phyloP scores from a whole-genome alignment of 2,888 invertebrate genomes.

The Cepaea hortensis region DNA sequence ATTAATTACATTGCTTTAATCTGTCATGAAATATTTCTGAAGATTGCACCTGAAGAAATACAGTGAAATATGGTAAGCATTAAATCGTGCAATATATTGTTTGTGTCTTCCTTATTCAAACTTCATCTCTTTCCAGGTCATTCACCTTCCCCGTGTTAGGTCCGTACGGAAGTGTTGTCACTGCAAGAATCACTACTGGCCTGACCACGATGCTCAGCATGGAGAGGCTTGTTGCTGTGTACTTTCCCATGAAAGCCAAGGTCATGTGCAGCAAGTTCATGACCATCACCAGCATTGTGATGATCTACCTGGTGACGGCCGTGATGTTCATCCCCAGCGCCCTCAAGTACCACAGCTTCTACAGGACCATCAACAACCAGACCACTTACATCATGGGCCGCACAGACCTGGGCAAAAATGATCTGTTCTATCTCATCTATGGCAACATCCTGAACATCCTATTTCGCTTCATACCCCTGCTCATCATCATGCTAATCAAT shows the following conservation, averaged over 20 bases:
- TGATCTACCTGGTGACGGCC: conserved; percentile 62
- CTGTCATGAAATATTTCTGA: too few species aligned
- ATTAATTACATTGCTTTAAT: too few species aligned
- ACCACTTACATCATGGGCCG: conserved; percentile 55
- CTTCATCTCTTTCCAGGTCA: conserved; percentile 43
- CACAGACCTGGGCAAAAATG: conserved; percentile 61
- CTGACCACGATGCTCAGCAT: conserved; percentile 64
- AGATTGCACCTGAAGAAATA: too few species aligned
- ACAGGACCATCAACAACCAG: conserved; percentile 51
- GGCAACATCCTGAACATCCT: conserved; percentile 64
- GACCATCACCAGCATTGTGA: conserved; percentile 59
- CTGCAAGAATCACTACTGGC: conserved; percentile 66
- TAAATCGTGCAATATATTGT: too few species aligned
- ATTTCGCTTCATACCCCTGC: conserved; percentile 64
- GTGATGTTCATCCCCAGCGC: conserved; percentile 65
- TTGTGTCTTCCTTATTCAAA: too few species aligned
- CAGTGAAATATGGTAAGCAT: too few species aligned
- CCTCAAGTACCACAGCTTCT: conserved; percentile 60
- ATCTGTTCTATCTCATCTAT: conserved; percentile 61
- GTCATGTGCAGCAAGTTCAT: conserved; percentile 60
- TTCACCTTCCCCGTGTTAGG: conserved; percentile 64
- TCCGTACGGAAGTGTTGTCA: conserved; percentile 66
- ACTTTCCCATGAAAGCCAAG: conserved; percentile 67
- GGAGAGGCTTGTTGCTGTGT: conserved; percentile 69
- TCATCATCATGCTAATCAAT: conserved; percentile 62